A percentile compares a stretch with the other conserved stretches of the same genome.
Evolutionary conservation across 2,888 invertebrate genomes (phyloP).

Genomic region (Saturnia pavonia): DNA sequence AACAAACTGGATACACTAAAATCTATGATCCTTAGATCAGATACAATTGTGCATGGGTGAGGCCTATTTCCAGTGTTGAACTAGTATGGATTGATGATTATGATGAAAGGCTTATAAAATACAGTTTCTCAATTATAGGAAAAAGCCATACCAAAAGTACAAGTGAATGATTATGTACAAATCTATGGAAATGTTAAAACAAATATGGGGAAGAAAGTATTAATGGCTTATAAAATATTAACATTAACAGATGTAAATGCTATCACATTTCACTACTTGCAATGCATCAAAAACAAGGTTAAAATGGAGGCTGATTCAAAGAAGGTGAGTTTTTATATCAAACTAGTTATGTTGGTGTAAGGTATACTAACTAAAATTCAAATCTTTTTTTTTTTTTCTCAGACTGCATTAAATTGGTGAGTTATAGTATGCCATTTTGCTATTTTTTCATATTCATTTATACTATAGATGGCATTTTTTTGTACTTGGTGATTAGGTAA

Average conservation of each 20-base stretch:
- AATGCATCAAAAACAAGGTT: slow-evolving; percentile 74
- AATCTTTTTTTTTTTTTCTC: too few relatives aligned
- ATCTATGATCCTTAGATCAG: not conserved
- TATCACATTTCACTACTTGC: slow-evolving; percentile 78
- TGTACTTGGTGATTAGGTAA: too few relatives aligned
- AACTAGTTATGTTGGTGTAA: too few relatives aligned
- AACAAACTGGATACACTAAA: too few relatives aligned
- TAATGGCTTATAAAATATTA: slow-evolving; percentile 76
- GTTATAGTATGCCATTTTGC: too few relatives aligned
- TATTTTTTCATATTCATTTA: too few relatives aligned
- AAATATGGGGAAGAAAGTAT: slow-evolving; percentile 74
- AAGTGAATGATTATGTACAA: slow-evolving; percentile 76
- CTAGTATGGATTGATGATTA: not conserved
- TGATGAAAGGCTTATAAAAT: not conserved
- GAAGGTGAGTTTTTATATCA: slow-evolving; percentile 53
- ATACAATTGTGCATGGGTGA: not conserved
- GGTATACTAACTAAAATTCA: too few relatives aligned
- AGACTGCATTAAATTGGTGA: too few relatives aligned
- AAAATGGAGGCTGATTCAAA: slow-evolving; percentile 77
- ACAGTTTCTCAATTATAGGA: slow-evolving; percentile 50
- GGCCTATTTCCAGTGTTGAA: too few relatives aligned
- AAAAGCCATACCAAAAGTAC: slow-evolving; percentile 70
- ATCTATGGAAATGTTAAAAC: slow-evolving; percentile 76
- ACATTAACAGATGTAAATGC: slow-evolving; percentile 72
- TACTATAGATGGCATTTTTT: too few relatives aligned